Base-by-base conservation (phyloP, 2,797 vertebrate species). In the Paramormyrops hopkinsi region DNA sequence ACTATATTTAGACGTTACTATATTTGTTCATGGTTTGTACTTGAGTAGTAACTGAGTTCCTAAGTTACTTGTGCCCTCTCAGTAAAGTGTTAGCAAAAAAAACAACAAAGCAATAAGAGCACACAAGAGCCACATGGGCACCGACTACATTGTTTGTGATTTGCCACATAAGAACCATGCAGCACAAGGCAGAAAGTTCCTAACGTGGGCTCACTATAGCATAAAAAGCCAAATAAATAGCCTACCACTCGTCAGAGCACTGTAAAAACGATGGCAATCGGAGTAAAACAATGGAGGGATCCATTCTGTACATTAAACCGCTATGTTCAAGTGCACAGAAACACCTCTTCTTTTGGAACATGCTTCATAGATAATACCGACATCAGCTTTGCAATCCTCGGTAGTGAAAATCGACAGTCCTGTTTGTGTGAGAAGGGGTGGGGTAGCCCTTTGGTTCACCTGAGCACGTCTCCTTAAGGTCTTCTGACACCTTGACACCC, bases 201-300 rank as follows among this genome's bases (percentile, higher is more conserved):
- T 65, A 89, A 17, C n/a, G 17, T 73, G 17, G 46, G 7, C 19
- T 48, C 62, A 69, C 44, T 37, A 51, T 12, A 22, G 53, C 79
- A 44, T 29, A n/a, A 62, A 69, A 51, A 85, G n/a, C 73, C 76
- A 73, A 69, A 65, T 65, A 89, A 51, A 86, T 89, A 84, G 4
- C 22, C 22, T 50, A 50, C 3, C 22, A 46, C 82, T 48, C 1
- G 29, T 51, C 48, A 50, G 22, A 29, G 44, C n/a, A 85, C n/a
- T 12, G 46, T 51, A 85, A 14, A 12, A 48, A 48, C 1, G 2
- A 51, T 48, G 11, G 7, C 22, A 29, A 12, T 51, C 5, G 2
- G 22, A 14, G 50, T 86, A 86, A 86, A 51, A 86, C 17, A 22
- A n/a, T 19, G 41, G 19, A 46, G 17, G 6, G 3, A 22, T 51